These are phyloP conservation scores for Jaculus jaculus DNA, from an alignment of 2,113 vertebrate genomes.

Conservation along the genomic window DNA sequence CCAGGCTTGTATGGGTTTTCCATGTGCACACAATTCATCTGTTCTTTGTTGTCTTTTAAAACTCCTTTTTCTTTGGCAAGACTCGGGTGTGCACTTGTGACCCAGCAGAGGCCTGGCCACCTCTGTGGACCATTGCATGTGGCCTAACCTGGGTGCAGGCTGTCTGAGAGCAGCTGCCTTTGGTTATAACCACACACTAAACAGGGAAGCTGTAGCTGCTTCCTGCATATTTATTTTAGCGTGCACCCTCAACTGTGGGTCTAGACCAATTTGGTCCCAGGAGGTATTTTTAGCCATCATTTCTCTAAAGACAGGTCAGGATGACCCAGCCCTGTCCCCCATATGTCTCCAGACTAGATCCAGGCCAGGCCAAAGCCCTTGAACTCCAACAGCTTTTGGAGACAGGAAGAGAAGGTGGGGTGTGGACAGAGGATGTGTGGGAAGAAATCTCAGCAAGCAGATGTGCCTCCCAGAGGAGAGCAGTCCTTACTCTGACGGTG, in stretches of 20 bases:
- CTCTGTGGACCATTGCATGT: too few relatives aligned
- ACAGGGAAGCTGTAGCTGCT: neutral
- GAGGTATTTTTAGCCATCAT: neutral
- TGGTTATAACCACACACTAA: neutral
- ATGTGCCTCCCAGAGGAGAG: neutral
- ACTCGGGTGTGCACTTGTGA: neutral
- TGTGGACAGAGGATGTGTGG: neutral
- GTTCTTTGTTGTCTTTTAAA: neutral
- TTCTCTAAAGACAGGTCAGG: neutral
- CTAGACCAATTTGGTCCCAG: neutral
- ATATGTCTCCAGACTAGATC: neutral
- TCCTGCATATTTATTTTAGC: neutral
- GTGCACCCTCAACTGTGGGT: neutral
- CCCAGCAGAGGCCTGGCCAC: neutral
- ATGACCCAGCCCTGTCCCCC: neutral
- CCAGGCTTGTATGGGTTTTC: neutral
- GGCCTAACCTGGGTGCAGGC: neutral
- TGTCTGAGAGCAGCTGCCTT: neutral
- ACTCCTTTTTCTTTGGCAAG: neutral
- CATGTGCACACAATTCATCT: neutral
- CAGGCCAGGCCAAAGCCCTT: neutral
- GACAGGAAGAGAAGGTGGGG: neutral
- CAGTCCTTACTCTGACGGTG: accelerated
- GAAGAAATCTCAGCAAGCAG: neutral
- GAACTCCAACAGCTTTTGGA: neutral